Conservation (phyloP, 2,888 invertebrate genomes). For the Gryllus longicercus region DNA sequence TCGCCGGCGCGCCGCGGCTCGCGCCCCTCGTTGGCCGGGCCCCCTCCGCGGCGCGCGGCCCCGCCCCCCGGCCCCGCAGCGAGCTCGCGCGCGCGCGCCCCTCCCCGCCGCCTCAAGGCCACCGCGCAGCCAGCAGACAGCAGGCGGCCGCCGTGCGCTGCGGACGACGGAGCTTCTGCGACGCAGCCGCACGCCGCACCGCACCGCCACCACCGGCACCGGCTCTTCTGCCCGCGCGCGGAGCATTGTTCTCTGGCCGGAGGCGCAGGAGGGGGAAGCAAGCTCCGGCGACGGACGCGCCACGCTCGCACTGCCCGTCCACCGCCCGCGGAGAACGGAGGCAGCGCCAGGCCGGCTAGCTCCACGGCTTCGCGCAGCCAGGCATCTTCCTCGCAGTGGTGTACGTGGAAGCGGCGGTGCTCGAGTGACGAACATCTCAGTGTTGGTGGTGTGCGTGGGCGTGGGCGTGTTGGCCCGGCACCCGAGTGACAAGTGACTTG, state of each 20-base stretch:
- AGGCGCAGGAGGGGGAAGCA: neutral
- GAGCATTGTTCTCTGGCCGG: neutral
- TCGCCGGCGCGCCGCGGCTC: conserved; percentile 2
- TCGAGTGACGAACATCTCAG: no score
- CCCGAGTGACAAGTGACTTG: no score
- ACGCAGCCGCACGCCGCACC: neutral
- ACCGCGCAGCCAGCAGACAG: neutral
- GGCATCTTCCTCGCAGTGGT: no score
- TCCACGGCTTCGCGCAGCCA: no score
- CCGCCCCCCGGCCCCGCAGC: conserved; percentile 19
- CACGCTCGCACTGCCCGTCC: no score
- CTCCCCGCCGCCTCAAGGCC: neutral
- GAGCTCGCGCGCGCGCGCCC: neutral
- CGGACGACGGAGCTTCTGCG: neutral
- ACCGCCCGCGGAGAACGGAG: no score
- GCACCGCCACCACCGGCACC: neutral
- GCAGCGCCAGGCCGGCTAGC: no score
- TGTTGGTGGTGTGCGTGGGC: no score
- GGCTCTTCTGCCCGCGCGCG: no score
- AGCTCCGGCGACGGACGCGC: neutral
- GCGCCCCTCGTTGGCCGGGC: neutral
- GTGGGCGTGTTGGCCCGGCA: no score
- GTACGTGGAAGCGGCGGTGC: no score
- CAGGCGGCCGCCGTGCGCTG: neutral
- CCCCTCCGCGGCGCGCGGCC: conserved; percentile 19